Conservation (phyloP, 2,113 vertebrate species). For the Lanius collurio region DNA sequence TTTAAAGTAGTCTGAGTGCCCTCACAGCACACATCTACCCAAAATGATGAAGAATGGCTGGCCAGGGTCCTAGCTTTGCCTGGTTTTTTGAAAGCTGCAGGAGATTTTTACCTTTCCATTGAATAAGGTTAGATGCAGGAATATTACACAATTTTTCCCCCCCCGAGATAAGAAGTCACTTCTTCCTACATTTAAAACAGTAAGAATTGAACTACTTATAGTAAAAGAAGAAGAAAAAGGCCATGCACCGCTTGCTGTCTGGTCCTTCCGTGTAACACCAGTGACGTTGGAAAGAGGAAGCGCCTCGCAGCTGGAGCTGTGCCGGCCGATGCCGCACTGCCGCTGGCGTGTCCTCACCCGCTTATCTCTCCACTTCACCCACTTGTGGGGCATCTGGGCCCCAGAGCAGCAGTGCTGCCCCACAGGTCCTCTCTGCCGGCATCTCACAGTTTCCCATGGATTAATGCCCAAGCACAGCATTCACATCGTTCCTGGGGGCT, state of each 20-base stretch:
- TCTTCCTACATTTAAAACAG: neutral
- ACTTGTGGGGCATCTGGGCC: neutral
- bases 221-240: too few species aligned
- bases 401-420: neutral
- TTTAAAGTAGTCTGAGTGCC: neutral
- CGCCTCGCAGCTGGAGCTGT: fast-evolving
- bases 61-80: neutral
- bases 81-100: neutral
- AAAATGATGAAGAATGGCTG: neutral
- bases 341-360: neutral
- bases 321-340: fast-evolving
- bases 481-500: neutral
- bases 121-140: neutral
- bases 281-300: neutral
- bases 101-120: neutral
- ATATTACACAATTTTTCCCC: too few species aligned
- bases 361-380: neutral
- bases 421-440: neutral
- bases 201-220: neutral
- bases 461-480: neutral
- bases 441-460: fast-evolving
- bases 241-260: neutral
- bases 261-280: neutral
- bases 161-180: neutral
- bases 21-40: neutral